Evolutionary conservation across 2,113 vertebrate species (phyloP).

Genomic region (Pleuronectes platessa): DNA sequence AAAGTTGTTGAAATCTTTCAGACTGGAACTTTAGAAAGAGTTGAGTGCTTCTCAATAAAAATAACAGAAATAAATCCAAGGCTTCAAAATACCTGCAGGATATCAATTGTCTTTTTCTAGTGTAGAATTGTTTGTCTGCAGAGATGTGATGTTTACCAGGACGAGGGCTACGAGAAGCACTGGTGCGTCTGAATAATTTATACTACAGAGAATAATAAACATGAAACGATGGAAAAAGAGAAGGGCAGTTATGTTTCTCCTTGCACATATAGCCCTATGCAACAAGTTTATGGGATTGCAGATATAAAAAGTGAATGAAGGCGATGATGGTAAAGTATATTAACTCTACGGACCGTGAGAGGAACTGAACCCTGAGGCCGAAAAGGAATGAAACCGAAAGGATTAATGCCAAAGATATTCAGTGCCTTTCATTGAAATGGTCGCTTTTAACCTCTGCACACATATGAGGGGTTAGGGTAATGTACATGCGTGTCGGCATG

Average conservation of each 20-base stretch:
- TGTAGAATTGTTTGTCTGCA: slow-evolving; percentile 12
- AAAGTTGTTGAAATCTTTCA: too few species aligned
- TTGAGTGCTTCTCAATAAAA: too few species aligned
- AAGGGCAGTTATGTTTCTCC: not conserved
- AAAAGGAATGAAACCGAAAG: slow-evolving; percentile 19
- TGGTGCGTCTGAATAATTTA: slow-evolving; percentile 62
- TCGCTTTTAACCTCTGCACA: not conserved
- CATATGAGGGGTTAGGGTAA: not conserved
- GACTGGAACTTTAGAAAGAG: too few species aligned
- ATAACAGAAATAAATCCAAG: not conserved
- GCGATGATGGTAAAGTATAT: slow-evolving; percentile 9
- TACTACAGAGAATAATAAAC: slow-evolving; percentile 39
- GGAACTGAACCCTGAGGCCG: slow-evolving; percentile 21
- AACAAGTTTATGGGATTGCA: slow-evolving; percentile 9
- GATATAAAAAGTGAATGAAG: not conserved
- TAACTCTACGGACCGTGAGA: not conserved
- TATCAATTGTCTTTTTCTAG: slow-evolving; percentile 10
- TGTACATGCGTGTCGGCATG: not conserved
- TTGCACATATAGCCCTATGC: not conserved
- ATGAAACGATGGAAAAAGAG: slow-evolving; percentile 12
- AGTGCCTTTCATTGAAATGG: slow-evolving; percentile 12
- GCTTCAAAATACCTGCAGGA: not conserved
- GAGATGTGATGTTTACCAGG: slow-evolving; percentile 29
- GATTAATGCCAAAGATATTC: slow-evolving; percentile 16
- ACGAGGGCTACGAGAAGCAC: slow-evolving; percentile 12